These are phyloP conservation scores for Leucophenga maculata DNA, from an alignment of 2,888 invertebrate species.

Conservation along the genomic window DNA sequence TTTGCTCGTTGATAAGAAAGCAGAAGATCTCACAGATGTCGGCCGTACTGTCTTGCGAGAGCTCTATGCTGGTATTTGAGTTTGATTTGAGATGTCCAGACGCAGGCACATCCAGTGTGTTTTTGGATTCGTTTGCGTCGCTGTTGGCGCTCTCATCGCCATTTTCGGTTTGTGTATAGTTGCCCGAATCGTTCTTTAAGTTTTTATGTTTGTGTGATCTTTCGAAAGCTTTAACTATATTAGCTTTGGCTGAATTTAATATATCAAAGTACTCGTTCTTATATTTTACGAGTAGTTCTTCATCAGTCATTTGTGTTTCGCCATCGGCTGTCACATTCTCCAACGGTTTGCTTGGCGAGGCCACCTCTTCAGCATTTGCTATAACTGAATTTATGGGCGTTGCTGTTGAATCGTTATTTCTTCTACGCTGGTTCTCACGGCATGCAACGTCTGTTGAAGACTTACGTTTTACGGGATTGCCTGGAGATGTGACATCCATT, in stretches of 20 bases:
- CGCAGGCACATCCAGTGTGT: slow-evolving; percentile 37
- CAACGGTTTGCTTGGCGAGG: background rate
- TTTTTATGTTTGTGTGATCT: slow-evolving; percentile 51
- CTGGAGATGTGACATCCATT: slow-evolving; percentile 9
- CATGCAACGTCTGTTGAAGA: slow-evolving; percentile 45
- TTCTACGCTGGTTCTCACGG: slow-evolving; percentile 40
- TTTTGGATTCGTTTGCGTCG: slow-evolving; percentile 55
- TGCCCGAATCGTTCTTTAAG: slow-evolving; percentile 68
- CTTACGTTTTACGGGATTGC: slow-evolving; percentile 56
- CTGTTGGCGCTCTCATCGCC: slow-evolving; percentile 59
- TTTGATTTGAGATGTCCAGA: slow-evolving; percentile 52
- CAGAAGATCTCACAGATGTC: slow-evolving; percentile 83
- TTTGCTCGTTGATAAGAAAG: slow-evolving; percentile 83
- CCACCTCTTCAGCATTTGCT: background rate
- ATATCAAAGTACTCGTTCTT: slow-evolving; percentile 55
- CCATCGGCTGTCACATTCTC: slow-evolving; percentile 20
- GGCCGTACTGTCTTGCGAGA: slow-evolving; percentile 59
- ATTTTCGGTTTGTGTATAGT: slow-evolving; percentile 66
- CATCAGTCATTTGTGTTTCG: slow-evolving; percentile 32
- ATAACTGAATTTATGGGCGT: slow-evolving; percentile 22
- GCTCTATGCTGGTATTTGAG: slow-evolving; percentile 60
- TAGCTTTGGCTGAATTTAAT: slow-evolving; percentile 55
- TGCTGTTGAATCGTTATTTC: slow-evolving; percentile 13
- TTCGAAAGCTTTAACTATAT: slow-evolving; percentile 64
- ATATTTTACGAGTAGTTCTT: slow-evolving; percentile 40